A percentile compares a stretch with the other conserved stretches of the same genome.
phyloP scores from a whole-genome alignment of 2,113 vertebrate species.

The Panthera uncia region DNA sequence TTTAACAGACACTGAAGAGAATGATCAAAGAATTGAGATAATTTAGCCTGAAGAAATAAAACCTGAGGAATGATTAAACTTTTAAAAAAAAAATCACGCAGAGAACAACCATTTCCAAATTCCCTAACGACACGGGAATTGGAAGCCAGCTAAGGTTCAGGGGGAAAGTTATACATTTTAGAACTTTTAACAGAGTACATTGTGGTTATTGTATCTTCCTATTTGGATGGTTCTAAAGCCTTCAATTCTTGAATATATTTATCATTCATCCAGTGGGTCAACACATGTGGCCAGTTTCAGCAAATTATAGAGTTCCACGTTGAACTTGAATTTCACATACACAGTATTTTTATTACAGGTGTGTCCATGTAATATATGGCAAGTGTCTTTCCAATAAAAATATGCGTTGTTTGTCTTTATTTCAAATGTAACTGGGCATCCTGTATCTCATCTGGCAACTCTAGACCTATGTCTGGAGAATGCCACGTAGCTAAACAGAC shows the following conservation, averaged over 20 bases:
- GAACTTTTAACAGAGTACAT: not conserved
- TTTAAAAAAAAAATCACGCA: not conserved
- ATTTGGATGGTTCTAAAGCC: rapidly evolving
- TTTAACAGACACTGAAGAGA: not conserved
- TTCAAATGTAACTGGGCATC: not conserved
- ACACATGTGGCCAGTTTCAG: rapidly evolving
- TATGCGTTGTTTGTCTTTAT: not conserved
- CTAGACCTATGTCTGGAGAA: not conserved
- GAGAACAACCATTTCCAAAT: not conserved
- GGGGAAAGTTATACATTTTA: not conserved
- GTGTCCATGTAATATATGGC: rapidly evolving
- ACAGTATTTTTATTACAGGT: too few species aligned
- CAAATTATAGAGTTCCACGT: not conserved
- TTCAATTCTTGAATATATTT: rapidly evolving
- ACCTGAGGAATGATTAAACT: not conserved
- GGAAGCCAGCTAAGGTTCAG: not conserved
- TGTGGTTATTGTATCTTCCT: not conserved
- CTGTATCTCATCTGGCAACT: not conserved
- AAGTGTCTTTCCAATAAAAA: not conserved
- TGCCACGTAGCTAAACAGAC: rapidly evolving
- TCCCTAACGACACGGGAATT: not conserved
- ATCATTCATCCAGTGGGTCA: rapidly evolving
- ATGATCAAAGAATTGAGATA: not conserved
- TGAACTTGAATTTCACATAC: not conserved
- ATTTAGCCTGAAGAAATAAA: not conserved